These are phyloP conservation scores for Syngnathus floridae DNA, from an alignment of 2,113 vertebrate genomes.

Conservation along the genomic window DNA sequence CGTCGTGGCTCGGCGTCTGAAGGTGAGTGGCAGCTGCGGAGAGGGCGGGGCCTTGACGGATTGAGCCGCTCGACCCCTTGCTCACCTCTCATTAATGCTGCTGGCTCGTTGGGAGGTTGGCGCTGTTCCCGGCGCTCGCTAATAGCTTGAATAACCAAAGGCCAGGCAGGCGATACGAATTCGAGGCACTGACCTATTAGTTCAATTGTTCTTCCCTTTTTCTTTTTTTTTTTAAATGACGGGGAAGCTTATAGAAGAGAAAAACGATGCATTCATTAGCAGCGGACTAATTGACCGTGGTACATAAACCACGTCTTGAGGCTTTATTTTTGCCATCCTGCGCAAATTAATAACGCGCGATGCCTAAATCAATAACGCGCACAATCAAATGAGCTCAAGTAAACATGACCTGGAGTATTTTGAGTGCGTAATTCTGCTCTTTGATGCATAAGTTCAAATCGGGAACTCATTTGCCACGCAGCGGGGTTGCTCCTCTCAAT, in stretches of 20 bases:
- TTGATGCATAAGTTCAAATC: constrained; percentile 39
- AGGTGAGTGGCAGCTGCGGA: constrained; percentile 57
- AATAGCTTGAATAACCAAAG: constrained; percentile 15
- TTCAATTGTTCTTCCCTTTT: constrained; percentile 17
- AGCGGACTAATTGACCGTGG: neutral
- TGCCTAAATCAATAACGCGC: constrained; percentile 21
- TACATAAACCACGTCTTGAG: neutral
- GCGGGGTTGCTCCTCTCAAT: constrained; percentile 16
- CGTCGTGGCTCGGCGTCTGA: constrained; percentile 40
- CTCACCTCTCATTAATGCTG: constrained; percentile 60
- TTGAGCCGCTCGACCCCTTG: constrained; percentile 27
- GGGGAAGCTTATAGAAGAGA: neutral
- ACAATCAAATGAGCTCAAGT: constrained; percentile 30
- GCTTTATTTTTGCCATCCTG: neutral
- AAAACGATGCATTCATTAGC: constrained; percentile 2
- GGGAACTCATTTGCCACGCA: constrained; percentile 33
- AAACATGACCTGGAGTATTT: constrained; percentile 21
- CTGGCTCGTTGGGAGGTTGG: constrained; percentile 47
- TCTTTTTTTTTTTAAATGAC: constrained; percentile 11
- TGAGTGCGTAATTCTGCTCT: constrained; percentile 19
- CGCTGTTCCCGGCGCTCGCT: constrained; percentile 29
- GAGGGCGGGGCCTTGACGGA: constrained; percentile 53
- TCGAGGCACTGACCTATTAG: constrained; percentile 36
- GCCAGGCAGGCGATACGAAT: constrained; percentile 36
- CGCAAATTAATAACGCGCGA: constrained; percentile 7